Percentiles rank a stretch among this genome's conserved stretches.
phyloP scores from a whole-genome alignment of 1,140 invertebrate genomes.

The Agrilus planipennis region DNA sequence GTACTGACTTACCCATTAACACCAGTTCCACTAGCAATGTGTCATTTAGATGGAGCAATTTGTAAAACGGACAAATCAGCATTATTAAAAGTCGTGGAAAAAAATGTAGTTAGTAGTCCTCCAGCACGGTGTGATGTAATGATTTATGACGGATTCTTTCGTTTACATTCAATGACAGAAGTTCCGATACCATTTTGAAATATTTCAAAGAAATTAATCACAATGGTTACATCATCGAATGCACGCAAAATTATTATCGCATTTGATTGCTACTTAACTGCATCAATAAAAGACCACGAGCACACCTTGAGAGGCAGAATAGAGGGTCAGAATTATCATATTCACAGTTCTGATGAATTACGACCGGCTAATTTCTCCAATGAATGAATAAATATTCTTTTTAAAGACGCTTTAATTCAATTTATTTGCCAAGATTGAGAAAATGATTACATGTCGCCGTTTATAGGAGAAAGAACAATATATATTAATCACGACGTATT shows the following conservation, averaged over 20 bases:
- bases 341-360: background rate
- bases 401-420: conserved; percentile 15
- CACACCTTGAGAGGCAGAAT: conserved; percentile 8
- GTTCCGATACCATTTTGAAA: conserved; percentile 22
- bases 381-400: conserved; percentile 15
- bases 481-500: conserved; percentile 7
- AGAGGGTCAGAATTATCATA: background rate
- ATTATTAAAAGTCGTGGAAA: conserved; percentile 22
- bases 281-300: conserved; percentile 20
- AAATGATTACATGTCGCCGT: conserved; percentile 10
- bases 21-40: conserved; percentile 23
- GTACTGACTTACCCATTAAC: conserved; percentile 21
- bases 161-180: conserved; percentile 25
- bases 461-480: conserved; percentile 16
- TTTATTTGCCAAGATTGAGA: conserved; percentile 18
- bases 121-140: conserved; percentile 16
- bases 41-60: conserved; percentile 28
- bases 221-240: conserved; percentile 15
- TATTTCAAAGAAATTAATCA: conserved; percentile 25
- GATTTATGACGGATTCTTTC: conserved; percentile 26
- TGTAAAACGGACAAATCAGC: conserved; percentile 25
- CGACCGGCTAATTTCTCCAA: conserved; percentile 11
- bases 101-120: conserved; percentile 11
- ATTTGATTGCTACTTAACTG: conserved; percentile 16
- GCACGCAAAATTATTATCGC: conserved; percentile 15